phyloP scores from a whole-genome alignment of 2,113 vertebrate species.

The Thomomys bottae region DNA sequence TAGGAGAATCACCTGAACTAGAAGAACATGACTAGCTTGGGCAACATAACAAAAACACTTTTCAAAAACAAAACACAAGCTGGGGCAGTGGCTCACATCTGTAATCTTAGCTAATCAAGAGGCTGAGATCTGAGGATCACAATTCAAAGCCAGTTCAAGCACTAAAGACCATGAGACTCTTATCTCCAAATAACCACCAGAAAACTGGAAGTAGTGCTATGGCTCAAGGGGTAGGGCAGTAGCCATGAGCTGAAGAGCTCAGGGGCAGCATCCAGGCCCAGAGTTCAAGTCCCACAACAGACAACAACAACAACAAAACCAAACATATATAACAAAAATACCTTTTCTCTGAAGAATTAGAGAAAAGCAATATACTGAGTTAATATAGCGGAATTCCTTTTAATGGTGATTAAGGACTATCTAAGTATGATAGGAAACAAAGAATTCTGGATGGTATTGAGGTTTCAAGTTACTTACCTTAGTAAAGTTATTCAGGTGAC shows the following conservation, averaged over 20 bases:
- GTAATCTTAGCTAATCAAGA: no score
- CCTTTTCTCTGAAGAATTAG: background rate
- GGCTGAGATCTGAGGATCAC: no score
- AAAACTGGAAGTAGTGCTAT: no score
- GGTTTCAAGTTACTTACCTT: constrained; percentile 89
- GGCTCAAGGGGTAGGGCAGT: no score
- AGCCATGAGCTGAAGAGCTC: no score
- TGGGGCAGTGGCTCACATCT: no score
- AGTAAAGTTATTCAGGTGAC: constrained; percentile 99
- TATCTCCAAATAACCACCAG: no score
- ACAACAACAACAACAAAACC: background rate
- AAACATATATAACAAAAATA: background rate
- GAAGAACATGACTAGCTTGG: background rate
- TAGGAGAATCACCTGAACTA: background rate
- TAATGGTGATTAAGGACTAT: background rate
- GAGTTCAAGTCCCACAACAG: no score
- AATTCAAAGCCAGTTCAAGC: no score
- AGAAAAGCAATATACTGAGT: constrained; percentile 27
- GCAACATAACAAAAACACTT: background rate
- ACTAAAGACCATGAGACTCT: no score
- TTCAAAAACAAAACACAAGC: background rate
- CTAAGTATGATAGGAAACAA: background rate
- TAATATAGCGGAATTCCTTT: constrained; percentile 21
- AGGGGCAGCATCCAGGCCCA: no score
- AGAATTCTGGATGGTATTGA: constrained; percentile 7